Conservation (phyloP, 2,113 vertebrate genomes). For the Carollia perspicillata region DNA sequence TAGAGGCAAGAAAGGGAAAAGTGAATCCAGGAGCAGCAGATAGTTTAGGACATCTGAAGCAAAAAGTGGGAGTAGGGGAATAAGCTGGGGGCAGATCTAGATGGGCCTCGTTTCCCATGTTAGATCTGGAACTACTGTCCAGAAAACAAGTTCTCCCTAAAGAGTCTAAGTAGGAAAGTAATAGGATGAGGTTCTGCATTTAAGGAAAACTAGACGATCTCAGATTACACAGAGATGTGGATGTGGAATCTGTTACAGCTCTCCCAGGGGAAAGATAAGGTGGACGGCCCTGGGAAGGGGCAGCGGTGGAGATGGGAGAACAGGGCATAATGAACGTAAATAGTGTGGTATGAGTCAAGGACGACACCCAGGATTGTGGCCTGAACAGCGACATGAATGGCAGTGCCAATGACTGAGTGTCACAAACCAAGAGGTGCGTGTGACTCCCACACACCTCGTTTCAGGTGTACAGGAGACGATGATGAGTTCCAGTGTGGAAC, state of each 20-base stretch:
- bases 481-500: background rate
- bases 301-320: background rate
- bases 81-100: background rate
- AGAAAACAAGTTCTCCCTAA: background rate
- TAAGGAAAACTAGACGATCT: background rate
- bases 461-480: background rate
- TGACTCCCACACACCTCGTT: background rate
- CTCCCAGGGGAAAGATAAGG: background rate
- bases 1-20: background rate
- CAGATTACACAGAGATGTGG: background rate
- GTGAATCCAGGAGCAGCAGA: background rate
- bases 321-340: background rate
- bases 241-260: background rate
- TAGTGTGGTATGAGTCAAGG: background rate
- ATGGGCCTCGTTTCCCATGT: background rate
- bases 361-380: background rate
- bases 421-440: background rate
- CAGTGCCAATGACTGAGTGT: background rate
- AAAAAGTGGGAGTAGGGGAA: background rate
- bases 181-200: background rate
- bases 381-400: background rate
- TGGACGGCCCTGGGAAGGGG: background rate
- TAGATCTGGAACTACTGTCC: constrained; percentile 1
- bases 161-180: background rate
- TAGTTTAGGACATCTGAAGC: background rate